These are phyloP conservation scores for Lipophrys pholis DNA, from an alignment of 2,113 vertebrate genomes.

Conservation along the genomic window DNA sequence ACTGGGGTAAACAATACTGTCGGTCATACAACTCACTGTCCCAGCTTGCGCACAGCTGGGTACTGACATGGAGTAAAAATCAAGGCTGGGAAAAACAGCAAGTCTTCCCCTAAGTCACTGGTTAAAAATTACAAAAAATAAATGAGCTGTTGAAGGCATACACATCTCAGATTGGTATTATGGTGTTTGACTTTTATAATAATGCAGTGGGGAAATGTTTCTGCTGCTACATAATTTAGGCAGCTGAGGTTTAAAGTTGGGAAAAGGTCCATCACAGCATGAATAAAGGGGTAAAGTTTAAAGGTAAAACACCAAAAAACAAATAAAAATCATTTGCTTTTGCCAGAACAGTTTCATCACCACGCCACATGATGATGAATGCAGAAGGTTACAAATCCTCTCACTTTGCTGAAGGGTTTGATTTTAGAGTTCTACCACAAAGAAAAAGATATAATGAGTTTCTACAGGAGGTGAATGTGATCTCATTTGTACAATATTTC, in stretches of 20 bases:
- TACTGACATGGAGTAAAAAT: not conserved
- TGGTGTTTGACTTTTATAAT: constrained; percentile 5
- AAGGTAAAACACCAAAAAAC: constrained; percentile 1
- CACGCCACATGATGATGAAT: constrained; percentile 20
- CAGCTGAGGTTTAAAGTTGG: constrained; percentile 15
- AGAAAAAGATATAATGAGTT: constrained; percentile 7
- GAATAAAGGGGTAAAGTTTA: constrained; percentile 1
- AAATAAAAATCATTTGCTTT: not conserved
- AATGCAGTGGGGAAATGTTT: not conserved
- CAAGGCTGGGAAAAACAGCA: constrained; percentile 27
- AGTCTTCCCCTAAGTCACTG: constrained; percentile 43
- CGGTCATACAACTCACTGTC: not conserved
- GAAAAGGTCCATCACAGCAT: constrained; percentile 14
- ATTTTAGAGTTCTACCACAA: not conserved
- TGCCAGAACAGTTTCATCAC: constrained; percentile 6
- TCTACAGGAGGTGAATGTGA: constrained; percentile 13
- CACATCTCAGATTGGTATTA: constrained; percentile 14
- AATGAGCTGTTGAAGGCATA: constrained; percentile 21
- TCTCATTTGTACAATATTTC: constrained; percentile 13
- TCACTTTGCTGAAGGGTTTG: constrained; percentile 1
- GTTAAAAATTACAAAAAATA: constrained; percentile 24
- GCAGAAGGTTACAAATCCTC: constrained; percentile 31
- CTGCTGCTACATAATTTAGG: constrained; percentile 5
- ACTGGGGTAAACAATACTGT: constrained; percentile 41
- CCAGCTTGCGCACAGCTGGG: no score